Conservation (phyloP, 2,797 vertebrate species). For the Xiphorhynchus erythropygius region DNA sequence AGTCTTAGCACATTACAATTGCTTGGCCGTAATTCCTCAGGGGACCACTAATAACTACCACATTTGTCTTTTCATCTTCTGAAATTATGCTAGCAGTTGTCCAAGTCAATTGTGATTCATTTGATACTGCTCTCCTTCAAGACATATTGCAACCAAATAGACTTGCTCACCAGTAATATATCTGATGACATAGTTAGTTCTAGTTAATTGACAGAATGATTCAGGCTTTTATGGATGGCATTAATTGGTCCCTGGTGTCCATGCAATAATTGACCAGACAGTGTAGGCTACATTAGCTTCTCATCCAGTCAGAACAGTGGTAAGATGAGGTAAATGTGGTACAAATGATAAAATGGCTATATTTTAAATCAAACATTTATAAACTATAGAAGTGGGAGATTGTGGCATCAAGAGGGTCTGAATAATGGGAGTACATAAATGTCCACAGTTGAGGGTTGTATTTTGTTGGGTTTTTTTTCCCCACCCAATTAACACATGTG, state of each 20-base stretch:
- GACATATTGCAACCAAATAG: slow-evolving; percentile 89
- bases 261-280: slow-evolving; percentile 85
- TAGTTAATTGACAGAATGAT: slow-evolving; percentile 99
- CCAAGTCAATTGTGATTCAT: slow-evolving; percentile 89
- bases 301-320: slow-evolving; percentile 77
- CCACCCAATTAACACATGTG: slow-evolving; percentile 64
- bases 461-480: not conserved
- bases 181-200: slow-evolving; percentile 94
- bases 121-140: slow-evolving; percentile 87
- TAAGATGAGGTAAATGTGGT: slow-evolving; percentile 84
- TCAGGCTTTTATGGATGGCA: slow-evolving; percentile 90
- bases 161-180: slow-evolving; percentile 91
- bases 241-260: slow-evolving; percentile 95
- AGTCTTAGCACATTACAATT: slow-evolving; percentile 92
- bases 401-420: slow-evolving; percentile 65
- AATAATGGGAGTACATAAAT: slow-evolving; percentile 71
- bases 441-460: slow-evolving; percentile 29
- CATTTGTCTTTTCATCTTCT: slow-evolving; percentile 88
- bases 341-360: slow-evolving; percentile 88
- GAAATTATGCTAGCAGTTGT: slow-evolving; percentile 93
- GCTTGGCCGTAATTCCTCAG: slow-evolving; percentile 89
- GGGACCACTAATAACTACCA: slow-evolving; percentile 94
- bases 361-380: slow-evolving; percentile 82
- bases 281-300: slow-evolving; percentile 80
- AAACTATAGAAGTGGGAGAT: slow-evolving; percentile 69